These are phyloP conservation scores for Nycteola revayana DNA, from an alignment of 2,888 invertebrate genomes.

Conservation along the genomic window DNA sequence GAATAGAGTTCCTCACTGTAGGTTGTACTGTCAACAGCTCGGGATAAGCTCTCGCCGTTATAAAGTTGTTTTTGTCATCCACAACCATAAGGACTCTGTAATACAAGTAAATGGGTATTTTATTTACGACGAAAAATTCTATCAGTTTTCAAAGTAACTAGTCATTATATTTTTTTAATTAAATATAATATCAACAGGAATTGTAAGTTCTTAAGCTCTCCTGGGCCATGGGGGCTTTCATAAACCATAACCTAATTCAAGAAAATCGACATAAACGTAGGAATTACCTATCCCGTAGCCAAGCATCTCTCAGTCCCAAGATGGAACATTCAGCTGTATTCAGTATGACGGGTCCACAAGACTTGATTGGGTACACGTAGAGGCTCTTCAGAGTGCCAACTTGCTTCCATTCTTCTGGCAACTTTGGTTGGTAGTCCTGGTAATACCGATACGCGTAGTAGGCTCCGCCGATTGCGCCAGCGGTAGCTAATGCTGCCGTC, in stretches of 20 bases:
- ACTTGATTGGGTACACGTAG: slow-evolving; percentile 83
- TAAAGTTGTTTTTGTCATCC: slow-evolving; percentile 78
- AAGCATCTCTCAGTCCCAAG: slow-evolving; percentile 78
- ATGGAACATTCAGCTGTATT: slow-evolving; percentile 74
- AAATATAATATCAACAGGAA: neutral
- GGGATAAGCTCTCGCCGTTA: slow-evolving; percentile 81
- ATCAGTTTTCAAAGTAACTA: too few relatives aligned
- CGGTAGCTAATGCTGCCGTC: slow-evolving; percentile 49
- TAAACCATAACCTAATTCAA: too few relatives aligned
- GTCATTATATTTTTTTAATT: too few relatives aligned
- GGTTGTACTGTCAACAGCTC: slow-evolving; percentile 79
- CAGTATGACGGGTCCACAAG: slow-evolving; percentile 74
- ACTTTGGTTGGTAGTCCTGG: slow-evolving; percentile 36
- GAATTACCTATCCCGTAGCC: slow-evolving; percentile 77
- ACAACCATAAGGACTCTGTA: slow-evolving; percentile 81
- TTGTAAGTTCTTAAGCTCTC: too few relatives aligned
- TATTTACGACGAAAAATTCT: too few relatives aligned
- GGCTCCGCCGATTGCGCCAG: slow-evolving; percentile 53
- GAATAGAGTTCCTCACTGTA: slow-evolving; percentile 67
- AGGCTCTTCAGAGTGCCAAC: slow-evolving; percentile 81
- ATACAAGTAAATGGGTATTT: slow-evolving; percentile 5
- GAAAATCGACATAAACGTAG: neutral
- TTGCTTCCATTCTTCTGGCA: slow-evolving; percentile 79
- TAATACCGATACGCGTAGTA: slow-evolving; percentile 54
- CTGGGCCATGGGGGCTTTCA: too few relatives aligned